Evolutionary conservation across 2,797 vertebrate species (phyloP).

Genomic region (Scyliorhinus canicula): DNA sequence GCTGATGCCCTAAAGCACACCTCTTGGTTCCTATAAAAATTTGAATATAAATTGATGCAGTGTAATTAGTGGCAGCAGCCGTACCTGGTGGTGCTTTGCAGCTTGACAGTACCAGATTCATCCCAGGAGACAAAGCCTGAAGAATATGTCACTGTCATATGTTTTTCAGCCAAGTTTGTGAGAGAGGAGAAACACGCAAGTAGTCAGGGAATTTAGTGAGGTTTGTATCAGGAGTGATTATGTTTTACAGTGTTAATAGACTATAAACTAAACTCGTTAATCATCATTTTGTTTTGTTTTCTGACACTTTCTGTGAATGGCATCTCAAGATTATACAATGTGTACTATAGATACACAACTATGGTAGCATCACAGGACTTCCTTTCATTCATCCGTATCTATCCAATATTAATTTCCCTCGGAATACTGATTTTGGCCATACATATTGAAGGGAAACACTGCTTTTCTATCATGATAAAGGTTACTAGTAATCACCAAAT

Average conservation of each 20-base stretch:
- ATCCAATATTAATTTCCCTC: background rate
- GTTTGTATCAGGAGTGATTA: slow-evolving; percentile 12
- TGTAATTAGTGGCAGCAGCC: slow-evolving; percentile 38
- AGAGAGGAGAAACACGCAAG: slow-evolving; percentile 6
- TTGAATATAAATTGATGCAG: slow-evolving; percentile 39
- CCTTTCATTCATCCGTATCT: background rate
- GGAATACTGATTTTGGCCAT: too few relatives aligned
- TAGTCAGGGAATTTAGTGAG: slow-evolving; percentile 1
- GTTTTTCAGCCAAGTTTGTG: slow-evolving; percentile 34
- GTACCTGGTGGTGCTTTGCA: slow-evolving; percentile 38
- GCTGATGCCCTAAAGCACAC: slow-evolving; percentile 37
- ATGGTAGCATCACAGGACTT: background rate
- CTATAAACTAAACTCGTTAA: slow-evolving; percentile 1
- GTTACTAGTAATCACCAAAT: background rate
- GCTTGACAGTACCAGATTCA: slow-evolving; percentile 36
- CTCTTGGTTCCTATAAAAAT: slow-evolving; percentile 38
- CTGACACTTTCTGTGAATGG: background rate
- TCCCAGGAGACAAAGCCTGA: slow-evolving; percentile 37
- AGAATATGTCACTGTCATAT: slow-evolving; percentile 37
- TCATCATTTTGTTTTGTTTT: background rate
- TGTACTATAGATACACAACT: too few relatives aligned
- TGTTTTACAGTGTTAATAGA: slow-evolving; percentile 1
- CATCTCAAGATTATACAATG: background rate
- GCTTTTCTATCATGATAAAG: background rate
- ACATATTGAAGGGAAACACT: background rate